Percentiles rank a stretch among this genome's conserved stretches.
phyloP scores from a whole-genome alignment of 1,140 invertebrate genomes.

The Drosophila quadrilineata region DNA sequence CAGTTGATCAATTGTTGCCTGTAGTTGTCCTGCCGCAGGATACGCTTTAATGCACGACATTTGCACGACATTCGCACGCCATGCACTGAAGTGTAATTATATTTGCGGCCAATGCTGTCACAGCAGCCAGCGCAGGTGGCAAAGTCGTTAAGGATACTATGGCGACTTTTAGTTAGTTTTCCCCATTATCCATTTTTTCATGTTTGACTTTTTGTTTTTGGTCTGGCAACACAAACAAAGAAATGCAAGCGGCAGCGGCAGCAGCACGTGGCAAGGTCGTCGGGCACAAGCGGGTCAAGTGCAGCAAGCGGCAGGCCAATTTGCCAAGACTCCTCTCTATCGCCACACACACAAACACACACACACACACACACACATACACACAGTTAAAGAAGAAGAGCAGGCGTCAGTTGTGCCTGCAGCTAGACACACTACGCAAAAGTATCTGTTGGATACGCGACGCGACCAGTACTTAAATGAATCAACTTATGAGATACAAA shows the following conservation, averaged over 20 bases:
- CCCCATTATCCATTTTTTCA: too few species aligned
- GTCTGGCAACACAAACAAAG: too few species aligned
- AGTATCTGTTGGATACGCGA: slow-evolving; percentile 32
- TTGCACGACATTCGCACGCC: not conserved
- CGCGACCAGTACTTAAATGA: not conserved
- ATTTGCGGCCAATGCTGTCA: not conserved
- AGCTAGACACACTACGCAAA: slow-evolving; percentile 29
- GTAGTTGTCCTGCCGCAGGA: not conserved
- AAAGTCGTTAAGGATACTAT: too few species aligned
- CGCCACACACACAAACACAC: too few species aligned
- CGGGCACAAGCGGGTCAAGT: slow-evolving; percentile 67
- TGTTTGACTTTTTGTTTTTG: too few species aligned
- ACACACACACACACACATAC: too few species aligned
- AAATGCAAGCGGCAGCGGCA: too few species aligned
- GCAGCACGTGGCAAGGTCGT: slow-evolving; percentile 43
- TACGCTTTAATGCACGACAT: not conserved
- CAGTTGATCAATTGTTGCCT: not conserved
- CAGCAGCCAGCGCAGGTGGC: not conserved
- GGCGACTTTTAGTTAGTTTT: too few species aligned
- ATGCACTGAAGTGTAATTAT: slow-evolving; percentile 1
- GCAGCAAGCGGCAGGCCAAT: slow-evolving; percentile 63
- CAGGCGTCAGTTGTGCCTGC: not conserved
- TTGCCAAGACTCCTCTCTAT: slow-evolving; percentile 53
- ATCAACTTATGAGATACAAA: not conserved
- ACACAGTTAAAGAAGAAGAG: slow-evolving; percentile 6